Base-by-base conservation (phyloP, 2,113 vertebrate species). In the Oncorhynchus kisutch region DNA sequence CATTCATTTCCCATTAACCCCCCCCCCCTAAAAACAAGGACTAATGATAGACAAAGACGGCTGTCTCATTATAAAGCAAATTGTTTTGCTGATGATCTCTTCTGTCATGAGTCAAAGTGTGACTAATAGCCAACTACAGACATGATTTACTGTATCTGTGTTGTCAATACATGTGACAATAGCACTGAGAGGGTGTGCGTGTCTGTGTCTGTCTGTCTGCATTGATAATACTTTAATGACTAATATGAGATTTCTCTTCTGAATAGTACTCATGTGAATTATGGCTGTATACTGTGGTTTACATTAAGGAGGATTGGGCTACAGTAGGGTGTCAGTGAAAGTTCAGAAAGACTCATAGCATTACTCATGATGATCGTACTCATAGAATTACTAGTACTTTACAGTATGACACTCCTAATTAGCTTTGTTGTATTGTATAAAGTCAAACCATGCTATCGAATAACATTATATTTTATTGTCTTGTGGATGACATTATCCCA, bases 111-210 rank as follows among this genome's bases (percentile, higher is more conserved):
- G 75, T 9, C 74, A 72, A 62, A 73, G 27, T 60, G 54, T 25
- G 74, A 67, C 48, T 25, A 62, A 57, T 22, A 34, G 24, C 3
- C 9, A 67, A 67, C 34, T 18, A 22, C 5, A 20, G 59, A 18
- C 67, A 31, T 88, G 67, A 80, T 84, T 85, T 78, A 11, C 39
- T 45, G 39, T 45, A 85, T 86, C 69, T 81, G 74, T 20, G 72
- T 68, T 80, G 81, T 66, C 80, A 78, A 85, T 77, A 81, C 74
- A 80, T 67, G 67, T 83, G 82, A 83, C 82, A 77, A 54, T 48
- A 69, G 73, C 74, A 72, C 67, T 31, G 69, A 80, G 74, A 74
- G 75, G 72, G 75, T 74, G 78, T 71, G 72, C 27, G 49, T 88
- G 78, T 65, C 13, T 54, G 12, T 54, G 3, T 54, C 12, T 16